Percentiles rank a stretch among this genome's conserved stretches.
Conservation (phyloP, 2,888 invertebrate genomes). For the Cosmia pyralina region DNA sequence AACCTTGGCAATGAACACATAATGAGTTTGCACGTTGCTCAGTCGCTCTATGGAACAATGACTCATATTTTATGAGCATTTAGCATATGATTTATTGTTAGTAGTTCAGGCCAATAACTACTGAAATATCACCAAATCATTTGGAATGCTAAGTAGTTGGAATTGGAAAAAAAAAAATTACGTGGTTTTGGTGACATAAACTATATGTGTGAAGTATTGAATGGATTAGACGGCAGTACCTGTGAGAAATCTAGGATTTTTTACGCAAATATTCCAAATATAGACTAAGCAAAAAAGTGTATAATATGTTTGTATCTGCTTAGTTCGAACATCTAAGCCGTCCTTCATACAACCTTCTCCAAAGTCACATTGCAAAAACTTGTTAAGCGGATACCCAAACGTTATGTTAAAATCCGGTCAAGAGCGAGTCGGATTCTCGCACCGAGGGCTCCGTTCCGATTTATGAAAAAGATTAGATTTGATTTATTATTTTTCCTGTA, state of each 20-base stretch:
- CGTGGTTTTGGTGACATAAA: background rate
- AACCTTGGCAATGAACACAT: constrained; percentile 49
- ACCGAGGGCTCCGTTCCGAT: too few relatives aligned
- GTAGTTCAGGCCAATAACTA: constrained; percentile 1
- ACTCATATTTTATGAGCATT: constrained; percentile 35
- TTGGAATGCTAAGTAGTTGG: background rate
- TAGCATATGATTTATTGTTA: constrained; percentile 26
- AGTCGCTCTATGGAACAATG: constrained; percentile 24
- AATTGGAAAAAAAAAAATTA: too few relatives aligned
- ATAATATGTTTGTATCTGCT: background rate
- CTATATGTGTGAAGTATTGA: background rate
- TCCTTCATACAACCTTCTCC: constrained; percentile 26
- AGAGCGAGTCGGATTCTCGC: too few relatives aligned
- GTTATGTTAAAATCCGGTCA: background rate
- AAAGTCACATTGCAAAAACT: constrained; percentile 37
- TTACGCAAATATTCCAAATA: background rate
- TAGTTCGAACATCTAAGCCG: background rate
- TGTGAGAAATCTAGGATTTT: background rate
- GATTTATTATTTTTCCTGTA: too few relatives aligned
- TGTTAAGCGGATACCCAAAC: background rate
- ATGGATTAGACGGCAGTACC: background rate
- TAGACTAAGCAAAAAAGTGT: background rate
- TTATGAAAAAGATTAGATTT: too few relatives aligned
- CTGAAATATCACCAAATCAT: constrained; percentile 9
- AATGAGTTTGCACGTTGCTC: constrained; percentile 22